A percentile compares a stretch with the other conserved stretches of the same genome.
Evolutionary conservation across 2,113 vertebrate genomes (phyloP).

Genomic region (Alectura lathami): DNA sequence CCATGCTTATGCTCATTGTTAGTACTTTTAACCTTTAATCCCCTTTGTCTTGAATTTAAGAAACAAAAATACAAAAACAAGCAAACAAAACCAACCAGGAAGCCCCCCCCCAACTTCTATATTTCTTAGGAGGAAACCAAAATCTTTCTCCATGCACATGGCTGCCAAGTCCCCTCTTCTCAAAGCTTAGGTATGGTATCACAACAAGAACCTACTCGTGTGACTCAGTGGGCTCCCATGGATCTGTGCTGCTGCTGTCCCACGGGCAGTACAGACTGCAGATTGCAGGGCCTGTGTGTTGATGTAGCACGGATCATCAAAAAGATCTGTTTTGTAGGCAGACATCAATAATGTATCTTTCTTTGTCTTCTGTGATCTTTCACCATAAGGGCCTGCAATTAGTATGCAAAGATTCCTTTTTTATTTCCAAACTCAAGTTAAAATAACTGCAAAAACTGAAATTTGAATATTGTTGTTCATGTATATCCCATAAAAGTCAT

Average conservation of each 20-base stretch:
- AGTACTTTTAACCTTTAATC: not conserved
- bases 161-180: not conserved
- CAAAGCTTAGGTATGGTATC: not conserved
- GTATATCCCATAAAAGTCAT: not conserved
- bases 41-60: not conserved
- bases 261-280: not conserved
- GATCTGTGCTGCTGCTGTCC: not conserved
- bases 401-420: not conserved
- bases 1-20: not conserved
- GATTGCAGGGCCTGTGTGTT: slow-evolving; percentile 75
- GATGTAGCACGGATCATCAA: slow-evolving; percentile 81
- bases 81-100: not conserved
- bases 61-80: not conserved
- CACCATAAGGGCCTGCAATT: slow-evolving; percentile 61
- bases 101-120: not conserved
- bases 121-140: not conserved
- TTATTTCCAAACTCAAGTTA: not conserved
- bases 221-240: slow-evolving; percentile 42
- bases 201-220: slow-evolving; percentile 66
- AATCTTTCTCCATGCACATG: not conserved
- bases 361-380: slow-evolving; percentile 49
- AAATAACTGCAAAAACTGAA: not conserved
- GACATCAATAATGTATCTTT: slow-evolving; percentile 57
- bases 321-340: slow-evolving; percentile 67
- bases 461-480: not conserved